Conservation (phyloP, 1,140 invertebrate genomes). For the Drosophila repletoides region DNA sequence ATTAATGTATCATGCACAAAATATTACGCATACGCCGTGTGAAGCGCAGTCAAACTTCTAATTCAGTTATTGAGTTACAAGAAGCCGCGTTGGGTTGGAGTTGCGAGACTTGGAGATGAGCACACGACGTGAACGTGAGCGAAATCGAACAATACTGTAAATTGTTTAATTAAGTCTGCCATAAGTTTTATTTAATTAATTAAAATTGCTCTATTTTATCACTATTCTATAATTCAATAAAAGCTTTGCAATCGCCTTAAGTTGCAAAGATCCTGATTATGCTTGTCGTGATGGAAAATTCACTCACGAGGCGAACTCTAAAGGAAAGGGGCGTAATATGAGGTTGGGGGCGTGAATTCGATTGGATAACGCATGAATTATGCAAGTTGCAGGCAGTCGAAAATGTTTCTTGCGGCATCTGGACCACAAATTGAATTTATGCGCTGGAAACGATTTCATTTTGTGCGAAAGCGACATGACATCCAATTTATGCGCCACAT, state of each 20-base stretch:
- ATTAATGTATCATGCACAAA: background rate
- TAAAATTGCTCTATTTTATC: no score
- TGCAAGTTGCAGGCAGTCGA: constrained; percentile 38
- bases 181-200: no score
- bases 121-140: constrained; percentile 18
- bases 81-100: constrained; percentile 14
- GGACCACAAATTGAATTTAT: constrained; percentile 59
- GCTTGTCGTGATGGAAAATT: no score
- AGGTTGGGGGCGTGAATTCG: background rate
- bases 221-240: no score
- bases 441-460: constrained; percentile 40
- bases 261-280: no score
- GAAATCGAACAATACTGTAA: no score
- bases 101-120: background rate
- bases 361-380: constrained; percentile 41
- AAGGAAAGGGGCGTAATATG: background rate
- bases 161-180: no score
- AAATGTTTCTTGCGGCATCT: constrained; percentile 27
- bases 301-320: no score
- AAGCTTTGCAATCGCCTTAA: no score
- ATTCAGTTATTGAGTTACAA: constrained; percentile 51
- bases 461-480: constrained; percentile 15
- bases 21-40: constrained; percentile 60
- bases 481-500: constrained; percentile 28
- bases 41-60: constrained; percentile 35